Conservation (phyloP, 2,888 invertebrate genomes). For the Pterobdella sp. region DNA sequence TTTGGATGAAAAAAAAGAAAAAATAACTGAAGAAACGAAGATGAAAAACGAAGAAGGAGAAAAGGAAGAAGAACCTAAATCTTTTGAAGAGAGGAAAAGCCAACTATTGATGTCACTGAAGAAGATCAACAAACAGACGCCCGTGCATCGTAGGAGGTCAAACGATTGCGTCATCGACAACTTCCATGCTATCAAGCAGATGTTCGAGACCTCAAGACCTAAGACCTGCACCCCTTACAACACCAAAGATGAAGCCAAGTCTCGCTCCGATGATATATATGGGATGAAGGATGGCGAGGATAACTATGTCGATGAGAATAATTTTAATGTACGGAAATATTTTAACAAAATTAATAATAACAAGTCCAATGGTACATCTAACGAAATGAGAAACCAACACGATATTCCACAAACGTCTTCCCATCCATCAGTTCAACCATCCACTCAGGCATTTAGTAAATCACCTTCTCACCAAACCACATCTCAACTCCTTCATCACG, state of each 20-base stretch:
- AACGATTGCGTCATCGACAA: slow-evolving; percentile 1
- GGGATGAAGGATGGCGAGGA: no score
- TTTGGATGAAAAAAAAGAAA: not conserved
- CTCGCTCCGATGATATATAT: no score
- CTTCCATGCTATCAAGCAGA: not conserved
- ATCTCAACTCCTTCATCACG: not conserved
- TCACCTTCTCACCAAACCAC: not conserved
- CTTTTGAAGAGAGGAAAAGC: not conserved
- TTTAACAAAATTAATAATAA: no score
- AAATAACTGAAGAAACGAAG: not conserved
- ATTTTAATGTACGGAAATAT: no score
- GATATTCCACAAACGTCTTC: no score
- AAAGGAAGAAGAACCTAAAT: not conserved
- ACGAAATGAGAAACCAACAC: no score
- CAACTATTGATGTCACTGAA: not conserved
- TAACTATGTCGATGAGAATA: no score
- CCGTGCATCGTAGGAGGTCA: not conserved
- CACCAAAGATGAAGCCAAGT: no score
- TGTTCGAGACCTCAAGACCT: not conserved
- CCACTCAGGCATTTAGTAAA: not conserved
- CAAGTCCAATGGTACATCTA: no score
- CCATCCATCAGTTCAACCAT: not conserved
- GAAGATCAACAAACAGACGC: not conserved
- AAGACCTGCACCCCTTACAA: not conserved
- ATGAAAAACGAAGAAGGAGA: not conserved